Evolutionary conservation across 2,113 vertebrate genomes (phyloP), one percentile per base, ranked within the genome.

Genomic region (Anthoscopus minutus): DNA sequence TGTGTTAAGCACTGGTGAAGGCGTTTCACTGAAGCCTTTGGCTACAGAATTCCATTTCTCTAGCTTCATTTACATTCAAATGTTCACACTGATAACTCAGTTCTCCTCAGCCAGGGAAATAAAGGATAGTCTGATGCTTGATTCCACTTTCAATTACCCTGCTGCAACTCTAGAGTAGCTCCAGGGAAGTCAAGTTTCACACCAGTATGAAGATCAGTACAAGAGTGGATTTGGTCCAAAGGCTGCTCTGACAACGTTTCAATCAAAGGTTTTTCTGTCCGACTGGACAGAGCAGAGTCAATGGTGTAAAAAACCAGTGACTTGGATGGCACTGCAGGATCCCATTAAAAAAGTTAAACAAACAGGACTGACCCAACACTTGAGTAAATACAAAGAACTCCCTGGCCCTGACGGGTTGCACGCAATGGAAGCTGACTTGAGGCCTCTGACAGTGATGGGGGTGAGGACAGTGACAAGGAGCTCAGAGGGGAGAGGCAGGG

Each of bases 61-160:
- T 74, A 67, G 76, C 88, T 94, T 92, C 81, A 90, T 96, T 96
- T 86, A 90, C 85, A 96, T 95, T 95, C 79, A 96, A 91, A 95
- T 95, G 80, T 91, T 93, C 95, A 67, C 61, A n/a, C n/a, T 89
- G 91, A 95, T 78, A 92, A 93, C 76, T 91, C 79, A 60, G 74
- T 83, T 96, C 91, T 94, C 70, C 81, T 86, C 89, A 91, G 80
- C 38, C 67, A 76, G 30, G 53, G 83, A 61, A 96, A 94, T 84
- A 94, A 95, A 81, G 62, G 50, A 64, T 21, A 58, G 66, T 86
- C 91, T 89, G 60, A 88, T 77, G 83, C 60, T 71, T 83, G 78
- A 91, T 94, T 95, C 90, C 56, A 76, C 66, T 88, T 85, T 67
- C 81, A 81, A 79, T 81, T 88, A 42, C 1, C 2, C 61, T 84